Evolutionary conservation across 2,113 vertebrate genomes (phyloP), one percentile per base, ranked within the genome.

Genomic region (Coryphaenoides rupestris): DNA sequence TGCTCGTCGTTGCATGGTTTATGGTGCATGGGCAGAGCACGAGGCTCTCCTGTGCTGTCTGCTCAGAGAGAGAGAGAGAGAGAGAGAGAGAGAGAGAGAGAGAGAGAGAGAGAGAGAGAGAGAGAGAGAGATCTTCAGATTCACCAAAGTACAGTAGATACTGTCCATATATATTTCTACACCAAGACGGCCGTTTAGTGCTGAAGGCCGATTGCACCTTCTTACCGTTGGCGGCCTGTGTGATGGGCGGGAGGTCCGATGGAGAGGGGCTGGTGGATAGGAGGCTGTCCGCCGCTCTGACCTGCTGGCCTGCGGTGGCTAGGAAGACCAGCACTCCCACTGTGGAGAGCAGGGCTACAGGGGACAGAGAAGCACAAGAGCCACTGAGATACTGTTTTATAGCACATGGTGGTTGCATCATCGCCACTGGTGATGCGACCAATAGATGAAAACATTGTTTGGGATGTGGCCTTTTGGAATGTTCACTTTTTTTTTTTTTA

Each of bases 1-100:
- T 86, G 22, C n/a, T 84, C 57, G 0, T 12, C 50, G 4, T 47
- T 63, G 9, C 90, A 92, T 0, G 79, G 17, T 0, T 14, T 79
- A 26, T 75, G 67, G 33, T 75, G 65, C 17, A 69, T 14, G 4
- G 1, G 60, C 55, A 66, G 49, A 55, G 79, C 60, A 1, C 0
- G 12, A 3, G 80, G 79, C 21, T 21, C 13, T 52, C 78, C 77
- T n/a, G 2, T 2, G 15, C 5, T 81, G 21, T 52, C 89, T 89
- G 52, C 15, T 71, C 16, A 73, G 21, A 68, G 16, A 49, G 3
- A 40, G 7, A 40, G 33, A 40, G 33, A 40, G 33, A 40, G 33
- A 40, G 33, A 40, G 2, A 40, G 33, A 10, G 17, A 52, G 4
- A 56, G 26, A 58, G 14, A 58, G 12, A 49, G 21, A 60, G 10